These are phyloP conservation scores for Poliocrania exsul DNA, from an alignment of 2,797 vertebrate species.

Conservation along the genomic window DNA sequence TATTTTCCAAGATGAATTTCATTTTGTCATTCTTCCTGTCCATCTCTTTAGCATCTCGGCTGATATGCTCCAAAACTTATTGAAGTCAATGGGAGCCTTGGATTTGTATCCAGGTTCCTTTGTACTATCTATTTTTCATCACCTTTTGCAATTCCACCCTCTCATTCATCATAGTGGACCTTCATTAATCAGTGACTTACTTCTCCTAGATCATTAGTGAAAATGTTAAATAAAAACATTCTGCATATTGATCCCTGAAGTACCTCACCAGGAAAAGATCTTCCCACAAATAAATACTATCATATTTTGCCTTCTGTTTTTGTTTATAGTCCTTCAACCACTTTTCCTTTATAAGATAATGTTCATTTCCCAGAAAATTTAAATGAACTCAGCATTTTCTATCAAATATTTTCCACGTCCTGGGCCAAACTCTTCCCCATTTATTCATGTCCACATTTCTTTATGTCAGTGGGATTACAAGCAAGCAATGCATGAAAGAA, in stretches of 20 bases:
- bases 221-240: conserved; percentile 11
- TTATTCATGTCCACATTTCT: neutral
- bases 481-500: neutral
- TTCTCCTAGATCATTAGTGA: neutral
- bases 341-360: conserved; percentile 64
- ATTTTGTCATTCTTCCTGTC: neutral
- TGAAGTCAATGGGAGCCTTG: neutral
- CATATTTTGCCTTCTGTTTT: conserved; percentile 54
- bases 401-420: conserved; percentile 1
- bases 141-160: neutral
- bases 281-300: neutral
- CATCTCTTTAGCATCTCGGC: neutral
- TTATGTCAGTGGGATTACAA: neutral
- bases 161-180: neutral
- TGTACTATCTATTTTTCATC: neutral
- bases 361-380: conserved; percentile 49
- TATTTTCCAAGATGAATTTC: neutral
- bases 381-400: conserved; percentile 68
- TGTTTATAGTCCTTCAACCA: conserved; percentile 58
- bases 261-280: neutral
- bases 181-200: neutral
- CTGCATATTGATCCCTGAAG: neutral
- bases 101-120: neutral
- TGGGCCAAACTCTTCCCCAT: neutral
- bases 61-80: neutral